These are phyloP conservation scores for Aplodontia rufa DNA, from an alignment of 2,113 vertebrate genomes.

Conservation along the genomic window DNA sequence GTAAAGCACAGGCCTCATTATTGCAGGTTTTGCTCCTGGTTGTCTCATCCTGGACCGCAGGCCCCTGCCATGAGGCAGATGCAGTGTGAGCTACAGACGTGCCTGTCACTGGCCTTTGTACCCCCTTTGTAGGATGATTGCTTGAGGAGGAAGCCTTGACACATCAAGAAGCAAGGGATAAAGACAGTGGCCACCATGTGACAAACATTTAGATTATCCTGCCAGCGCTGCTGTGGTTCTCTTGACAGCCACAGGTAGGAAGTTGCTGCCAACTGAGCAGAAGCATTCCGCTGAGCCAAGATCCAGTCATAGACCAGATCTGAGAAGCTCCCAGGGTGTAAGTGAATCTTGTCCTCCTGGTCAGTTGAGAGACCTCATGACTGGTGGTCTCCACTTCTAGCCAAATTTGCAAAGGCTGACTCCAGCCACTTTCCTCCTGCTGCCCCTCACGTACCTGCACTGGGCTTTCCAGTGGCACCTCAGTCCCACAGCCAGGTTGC, in stretches of 20 bases:
- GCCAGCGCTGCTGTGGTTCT: background rate
- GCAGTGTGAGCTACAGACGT: too few relatives aligned
- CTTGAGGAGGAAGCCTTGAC: background rate
- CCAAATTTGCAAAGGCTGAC: too few relatives aligned
- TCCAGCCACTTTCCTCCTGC: background rate
- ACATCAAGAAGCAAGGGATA: background rate
- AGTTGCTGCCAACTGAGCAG: background rate
- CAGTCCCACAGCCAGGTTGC: background rate
- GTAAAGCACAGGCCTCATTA: background rate
- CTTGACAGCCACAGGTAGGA: background rate
- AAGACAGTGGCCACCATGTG: background rate
- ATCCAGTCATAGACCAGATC: background rate
- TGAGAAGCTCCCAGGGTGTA: background rate
- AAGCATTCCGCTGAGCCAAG: background rate
- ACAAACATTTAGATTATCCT: background rate
- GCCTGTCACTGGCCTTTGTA: background rate
- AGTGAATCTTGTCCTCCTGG: background rate
- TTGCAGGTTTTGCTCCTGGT: background rate
- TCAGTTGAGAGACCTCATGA: background rate
- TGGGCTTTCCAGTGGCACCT: background rate
- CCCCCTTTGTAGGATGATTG: background rate
- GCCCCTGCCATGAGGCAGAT: background rate
- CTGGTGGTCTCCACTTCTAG: background rate
- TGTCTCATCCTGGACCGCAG: background rate
- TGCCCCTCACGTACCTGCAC: background rate